Evolutionary conservation across 1,140 invertebrate genomes (phyloP), one percentile per base, ranked within the genome.

Genomic region (Laodelphax striatellus): DNA sequence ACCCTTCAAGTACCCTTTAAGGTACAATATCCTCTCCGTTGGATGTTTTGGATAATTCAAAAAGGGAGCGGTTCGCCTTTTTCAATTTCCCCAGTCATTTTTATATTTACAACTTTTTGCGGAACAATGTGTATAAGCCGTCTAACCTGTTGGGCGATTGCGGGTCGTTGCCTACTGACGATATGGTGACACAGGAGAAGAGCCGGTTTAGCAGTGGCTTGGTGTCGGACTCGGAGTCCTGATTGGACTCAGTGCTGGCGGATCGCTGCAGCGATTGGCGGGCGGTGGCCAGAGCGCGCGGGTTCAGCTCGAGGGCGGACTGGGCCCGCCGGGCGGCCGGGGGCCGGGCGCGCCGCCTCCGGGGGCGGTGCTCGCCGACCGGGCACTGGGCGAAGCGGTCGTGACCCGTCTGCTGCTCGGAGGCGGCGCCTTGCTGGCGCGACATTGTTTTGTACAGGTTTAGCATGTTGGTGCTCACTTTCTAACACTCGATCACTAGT

Each of bases 221-320:
- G 82, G 19, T 81, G 75, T 64, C 76, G 75, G 43, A 21, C 50
- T 42, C n/a, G n/a, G 14, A n/a, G 17, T 68, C 16, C 52, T 41
- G 14, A 8, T 67, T 65, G 14, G 74, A 71, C 41, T 75, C 72
- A 24, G 73, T 72, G 55, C 72, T 75, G 11, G 71, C 71, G 60
- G 75, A 76, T 46, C 73, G 67, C 53, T 70, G 70, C 21, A 73
- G 70, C 4, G 74, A 64, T 10, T 71, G 64, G 5, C 69, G 67
- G 5, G 71, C 80, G 0, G 83, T 84, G 0, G 82, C 80, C 57
- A 86, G 76, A 5, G 80, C 78, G 44, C 80, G 77, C 19, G 81
- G 78, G 67, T 87, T 81, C 41, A 88, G 76, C 66, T 88, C 86
- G 4, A 84, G 83, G 5, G 84, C 85, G 57, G 85, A 88, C 66